These are phyloP conservation scores for Onthophagus sagittarius DNA, from an alignment of 2,888 invertebrate species.

Conservation along the genomic window DNA sequence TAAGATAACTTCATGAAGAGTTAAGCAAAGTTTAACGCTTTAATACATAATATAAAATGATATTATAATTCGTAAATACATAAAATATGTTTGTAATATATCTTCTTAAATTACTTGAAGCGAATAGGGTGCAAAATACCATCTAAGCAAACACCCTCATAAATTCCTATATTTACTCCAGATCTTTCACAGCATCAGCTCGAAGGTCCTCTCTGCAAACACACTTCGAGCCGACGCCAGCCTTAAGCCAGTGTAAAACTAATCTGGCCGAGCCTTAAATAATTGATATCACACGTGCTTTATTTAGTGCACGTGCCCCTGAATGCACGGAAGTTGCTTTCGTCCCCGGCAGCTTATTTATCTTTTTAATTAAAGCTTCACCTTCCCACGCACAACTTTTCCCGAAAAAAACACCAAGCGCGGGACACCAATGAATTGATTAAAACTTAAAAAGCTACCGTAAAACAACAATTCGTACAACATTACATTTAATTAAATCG, in stretches of 20 bases:
- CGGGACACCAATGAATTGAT: neutral
- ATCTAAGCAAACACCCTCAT: neutral
- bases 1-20: no score
- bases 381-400: neutral
- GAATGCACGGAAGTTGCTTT: neutral
- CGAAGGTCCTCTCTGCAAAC: neutral
- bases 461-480: neutral
- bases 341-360: neutral
- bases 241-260: neutral
- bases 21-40: no score
- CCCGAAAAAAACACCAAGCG: neutral
- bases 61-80: neutral
- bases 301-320: neutral
- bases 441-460: neutral
- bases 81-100: neutral
- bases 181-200: neutral
- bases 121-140: neutral
- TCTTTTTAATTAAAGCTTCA: neutral
- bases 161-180: neutral
- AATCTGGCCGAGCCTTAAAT: neutral
- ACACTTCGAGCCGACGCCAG: neutral
- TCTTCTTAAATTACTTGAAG: neutral
- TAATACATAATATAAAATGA: no score
- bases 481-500: no score
- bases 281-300: neutral